Evolutionary conservation across 2,888 invertebrate species (phyloP).

Genomic region (Meganola albula): DNA sequence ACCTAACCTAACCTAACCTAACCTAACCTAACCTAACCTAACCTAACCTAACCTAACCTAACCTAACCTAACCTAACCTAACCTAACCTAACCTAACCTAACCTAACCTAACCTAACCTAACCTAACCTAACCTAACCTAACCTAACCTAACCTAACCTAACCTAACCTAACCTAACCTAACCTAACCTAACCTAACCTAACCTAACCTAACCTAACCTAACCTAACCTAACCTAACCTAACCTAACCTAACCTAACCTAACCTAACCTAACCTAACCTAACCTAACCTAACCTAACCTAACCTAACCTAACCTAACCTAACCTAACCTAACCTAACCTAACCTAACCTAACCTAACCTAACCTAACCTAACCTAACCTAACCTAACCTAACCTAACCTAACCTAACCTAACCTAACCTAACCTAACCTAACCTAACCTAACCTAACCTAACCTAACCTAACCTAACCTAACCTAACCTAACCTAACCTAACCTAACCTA

Average conservation of each 20-base stretch:
- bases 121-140: conserved; percentile 17
- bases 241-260: conserved; percentile 15
- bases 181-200: conserved; percentile 12
- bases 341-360: conserved; percentile 16
- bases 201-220: conserved; percentile 14
- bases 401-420: conserved; percentile 21
- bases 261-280: conserved; percentile 14
- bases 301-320: conserved; percentile 7
- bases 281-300: conserved; percentile 10
- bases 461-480: conserved; percentile 12
- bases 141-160: conserved; percentile 21
- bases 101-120: conserved; percentile 22
- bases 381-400: conserved; percentile 22
- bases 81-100: conserved; percentile 24
- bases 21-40: conserved; percentile 19
- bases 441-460: conserved; percentile 13
- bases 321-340: conserved; percentile 11
- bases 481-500: too few relatives aligned
- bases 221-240: conserved; percentile 8
- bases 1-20: conserved; percentile 14
- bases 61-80: conserved; percentile 24
- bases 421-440: conserved; percentile 21
- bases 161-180: conserved; percentile 25
- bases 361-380: conserved; percentile 21
- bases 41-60: conserved; percentile 24